Evolutionary conservation across 2,113 vertebrate species (phyloP).

Genomic region (Setophaga coronata): DNA sequence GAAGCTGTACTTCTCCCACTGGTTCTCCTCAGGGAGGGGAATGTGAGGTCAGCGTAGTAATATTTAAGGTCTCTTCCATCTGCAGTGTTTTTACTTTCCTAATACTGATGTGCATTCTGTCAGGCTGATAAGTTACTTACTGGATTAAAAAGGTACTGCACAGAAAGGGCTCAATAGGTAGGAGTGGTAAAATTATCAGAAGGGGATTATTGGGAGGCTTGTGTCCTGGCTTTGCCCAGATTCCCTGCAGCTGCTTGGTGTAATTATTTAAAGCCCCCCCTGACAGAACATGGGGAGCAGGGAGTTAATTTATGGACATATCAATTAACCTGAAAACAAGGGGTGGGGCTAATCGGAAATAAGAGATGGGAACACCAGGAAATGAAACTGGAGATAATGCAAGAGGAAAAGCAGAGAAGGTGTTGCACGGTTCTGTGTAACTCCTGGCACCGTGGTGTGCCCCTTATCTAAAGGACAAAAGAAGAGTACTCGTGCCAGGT

Average conservation of each 20-base stretch:
- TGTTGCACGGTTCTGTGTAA: not conserved
- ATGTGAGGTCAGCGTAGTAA: not conserved
- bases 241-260: not conserved
- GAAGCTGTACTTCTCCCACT: not conserved
- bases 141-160: not conserved
- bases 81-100: not conserved
- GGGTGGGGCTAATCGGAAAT: not conserved
- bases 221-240: not conserved
- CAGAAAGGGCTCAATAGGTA: not conserved
- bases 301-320: not conserved
- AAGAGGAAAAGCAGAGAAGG: not conserved
- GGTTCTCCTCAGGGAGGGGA: not conserved
- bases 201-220: not conserved
- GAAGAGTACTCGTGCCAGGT: not conserved
- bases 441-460: fast-evolving
- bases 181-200: not conserved
- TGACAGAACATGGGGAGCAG: not conserved
- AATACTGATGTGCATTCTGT: not conserved
- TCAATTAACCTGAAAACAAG: not conserved
- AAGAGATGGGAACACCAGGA: not conserved
- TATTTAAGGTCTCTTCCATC: not conserved
- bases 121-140: not conserved
- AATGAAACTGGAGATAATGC: not conserved
- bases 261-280: not conserved
- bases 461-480: not conserved